Evolutionary conservation across 2,797 vertebrate genomes (phyloP).

Genomic region (Arnoldichthys spilopterus): DNA sequence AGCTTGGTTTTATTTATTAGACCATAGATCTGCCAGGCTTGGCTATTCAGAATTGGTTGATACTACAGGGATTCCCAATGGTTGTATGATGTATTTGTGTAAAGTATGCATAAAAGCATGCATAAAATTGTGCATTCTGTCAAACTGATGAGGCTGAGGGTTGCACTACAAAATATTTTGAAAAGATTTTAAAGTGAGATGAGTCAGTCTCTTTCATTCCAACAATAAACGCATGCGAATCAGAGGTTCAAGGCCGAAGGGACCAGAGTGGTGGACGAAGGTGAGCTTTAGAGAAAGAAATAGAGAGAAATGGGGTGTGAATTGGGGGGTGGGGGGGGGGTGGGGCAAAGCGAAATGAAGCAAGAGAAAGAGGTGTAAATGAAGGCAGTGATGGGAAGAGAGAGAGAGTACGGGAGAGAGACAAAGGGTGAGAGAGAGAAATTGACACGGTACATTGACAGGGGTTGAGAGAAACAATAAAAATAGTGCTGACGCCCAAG

Average conservation of each 20-base stretch:
- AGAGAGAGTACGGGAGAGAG: slow-evolving; percentile 23
- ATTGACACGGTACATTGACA: slow-evolving; percentile 44
- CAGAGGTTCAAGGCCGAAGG: background rate
- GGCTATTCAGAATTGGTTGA: background rate
- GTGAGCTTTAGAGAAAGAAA: background rate
- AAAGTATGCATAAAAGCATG: too few relatives aligned
- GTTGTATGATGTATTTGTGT: background rate
- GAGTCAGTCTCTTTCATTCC: background rate
- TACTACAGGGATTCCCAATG: background rate
- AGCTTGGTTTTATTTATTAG: background rate
- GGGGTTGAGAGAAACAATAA: slow-evolving; percentile 56
- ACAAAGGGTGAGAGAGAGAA: slow-evolving; percentile 36
- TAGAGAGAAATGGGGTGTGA: background rate
- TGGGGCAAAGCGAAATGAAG: slow-evolving; percentile 26
- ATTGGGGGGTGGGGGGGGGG: background rate
- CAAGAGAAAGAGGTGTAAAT: slow-evolving; percentile 22
- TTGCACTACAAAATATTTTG: too few relatives aligned
- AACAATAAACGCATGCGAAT: background rate
- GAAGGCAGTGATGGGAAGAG: slow-evolving; percentile 1
- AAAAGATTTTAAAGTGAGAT: background rate
- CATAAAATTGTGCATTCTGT: background rate
- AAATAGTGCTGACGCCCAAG: slow-evolving; percentile 58
- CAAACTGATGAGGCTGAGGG: background rate
- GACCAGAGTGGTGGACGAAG: background rate
- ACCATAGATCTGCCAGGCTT: background rate